phyloP scores from a whole-genome alignment of 1,140 invertebrate species.

The Ceratina calcarata region DNA sequence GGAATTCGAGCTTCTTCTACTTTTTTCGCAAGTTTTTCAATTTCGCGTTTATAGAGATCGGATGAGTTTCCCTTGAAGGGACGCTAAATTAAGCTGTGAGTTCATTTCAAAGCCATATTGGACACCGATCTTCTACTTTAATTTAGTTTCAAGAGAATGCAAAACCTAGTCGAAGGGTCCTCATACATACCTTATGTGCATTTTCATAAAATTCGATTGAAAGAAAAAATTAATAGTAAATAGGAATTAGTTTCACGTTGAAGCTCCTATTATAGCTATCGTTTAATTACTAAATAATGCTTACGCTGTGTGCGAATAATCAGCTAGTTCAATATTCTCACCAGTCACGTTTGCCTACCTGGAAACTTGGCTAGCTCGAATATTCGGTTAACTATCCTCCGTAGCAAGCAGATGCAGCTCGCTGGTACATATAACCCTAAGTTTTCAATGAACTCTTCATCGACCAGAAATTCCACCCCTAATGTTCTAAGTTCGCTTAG shows the following conservation, averaged over 20 bases:
- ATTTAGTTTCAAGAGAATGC: background rate
- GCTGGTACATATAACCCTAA: background rate
- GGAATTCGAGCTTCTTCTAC: conserved; percentile 17
- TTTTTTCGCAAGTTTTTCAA: conserved; percentile 25
- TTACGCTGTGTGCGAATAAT: background rate
- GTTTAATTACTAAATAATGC: background rate
- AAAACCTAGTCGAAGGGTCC: background rate
- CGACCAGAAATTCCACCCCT: conserved; percentile 17
- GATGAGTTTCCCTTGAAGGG: background rate
- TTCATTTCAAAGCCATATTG: background rate
- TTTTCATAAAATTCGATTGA: background rate
- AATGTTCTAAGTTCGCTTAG: conserved; percentile 19
- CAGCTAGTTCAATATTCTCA: background rate
- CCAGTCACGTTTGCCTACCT: background rate
- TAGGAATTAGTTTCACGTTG: background rate
- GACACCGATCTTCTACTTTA: background rate
- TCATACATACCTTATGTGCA: too few species aligned
- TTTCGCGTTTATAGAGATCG: conserved; percentile 11
- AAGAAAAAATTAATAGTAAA: background rate
- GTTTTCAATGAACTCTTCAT: conserved; percentile 28
- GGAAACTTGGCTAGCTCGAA: background rate
- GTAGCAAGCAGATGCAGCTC: conserved; percentile 1
- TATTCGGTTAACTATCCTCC: conserved; percentile 4
- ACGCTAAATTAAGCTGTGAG: conserved; percentile 7
- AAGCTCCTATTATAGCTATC: background rate